These are phyloP conservation scores for Caenorhabditis sp. DNA, from an alignment of 2,888 invertebrate genomes.

Conservation along the genomic window DNA sequence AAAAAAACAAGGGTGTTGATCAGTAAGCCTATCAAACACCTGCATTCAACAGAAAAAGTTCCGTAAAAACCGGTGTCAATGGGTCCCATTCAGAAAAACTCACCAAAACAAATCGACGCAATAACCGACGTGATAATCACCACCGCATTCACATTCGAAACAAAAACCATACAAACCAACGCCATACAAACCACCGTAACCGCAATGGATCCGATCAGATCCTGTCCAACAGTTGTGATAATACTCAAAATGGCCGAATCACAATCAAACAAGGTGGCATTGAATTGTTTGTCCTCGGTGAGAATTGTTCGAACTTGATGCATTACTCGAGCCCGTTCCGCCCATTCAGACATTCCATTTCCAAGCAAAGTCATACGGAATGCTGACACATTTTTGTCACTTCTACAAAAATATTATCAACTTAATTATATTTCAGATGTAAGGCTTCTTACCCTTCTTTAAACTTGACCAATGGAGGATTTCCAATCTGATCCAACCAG, in stretches of 20 bases:
- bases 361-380: constrained; percentile 66
- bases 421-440: too few species aligned
- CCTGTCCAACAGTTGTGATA: constrained; percentile 58
- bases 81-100: background rate
- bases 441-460: background rate
- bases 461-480: constrained; percentile 62
- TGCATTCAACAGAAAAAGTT: too few species aligned
- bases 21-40: too few species aligned
- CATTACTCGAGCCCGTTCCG: constrained; percentile 58
- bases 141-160: constrained; percentile 62
- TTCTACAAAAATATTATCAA: background rate
- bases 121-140: constrained; percentile 62
- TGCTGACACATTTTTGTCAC: constrained; percentile 27
- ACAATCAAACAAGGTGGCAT: constrained; percentile 67
- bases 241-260: constrained; percentile 66
- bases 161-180: constrained; percentile 65
- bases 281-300: constrained; percentile 9
- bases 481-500: constrained; percentile 59
- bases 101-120: constrained; percentile 67
- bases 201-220: constrained; percentile 59
- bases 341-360: constrained; percentile 68
- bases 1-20: too few species aligned
- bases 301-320: constrained; percentile 31
- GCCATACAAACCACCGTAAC: constrained; percentile 69
- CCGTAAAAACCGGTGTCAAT: too few species aligned